phyloP scores from a whole-genome alignment of 1,140 invertebrate genomes.

The Cheumatopsyche charites region DNA sequence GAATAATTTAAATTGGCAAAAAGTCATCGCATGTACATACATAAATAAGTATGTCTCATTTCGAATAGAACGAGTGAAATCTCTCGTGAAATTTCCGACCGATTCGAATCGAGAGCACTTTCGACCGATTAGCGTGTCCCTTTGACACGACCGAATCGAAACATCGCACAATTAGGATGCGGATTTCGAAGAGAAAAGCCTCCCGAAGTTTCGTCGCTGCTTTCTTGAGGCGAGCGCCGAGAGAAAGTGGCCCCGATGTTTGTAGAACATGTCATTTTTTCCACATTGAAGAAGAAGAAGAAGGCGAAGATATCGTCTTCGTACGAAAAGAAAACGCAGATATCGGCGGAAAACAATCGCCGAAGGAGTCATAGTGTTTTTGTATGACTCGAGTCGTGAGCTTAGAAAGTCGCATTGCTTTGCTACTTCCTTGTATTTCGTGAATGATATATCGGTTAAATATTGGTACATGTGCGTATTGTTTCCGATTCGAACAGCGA shows the following conservation, averaged over 20 bases:
- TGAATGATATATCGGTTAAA: too few species aligned
- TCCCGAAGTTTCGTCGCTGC: background rate
- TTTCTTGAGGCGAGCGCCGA: background rate
- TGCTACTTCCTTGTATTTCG: too few species aligned
- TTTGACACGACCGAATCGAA: too few species aligned
- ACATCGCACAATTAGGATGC: too few species aligned
- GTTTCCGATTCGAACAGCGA: too few species aligned
- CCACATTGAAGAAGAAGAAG: background rate
- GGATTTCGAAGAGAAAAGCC: background rate
- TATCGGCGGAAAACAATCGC: constrained; percentile 17
- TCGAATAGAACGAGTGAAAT: background rate
- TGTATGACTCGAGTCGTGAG: background rate
- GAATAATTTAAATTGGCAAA: too few species aligned
- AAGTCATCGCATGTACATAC: background rate
- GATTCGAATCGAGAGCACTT: too few species aligned
- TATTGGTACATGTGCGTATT: too few species aligned
- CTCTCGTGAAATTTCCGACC: too few species aligned
- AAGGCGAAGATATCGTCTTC: background rate
- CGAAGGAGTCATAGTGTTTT: background rate
- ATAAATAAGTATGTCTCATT: background rate
- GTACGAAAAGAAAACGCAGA: constrained; percentile 10
- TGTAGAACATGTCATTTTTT: constrained; percentile 35
- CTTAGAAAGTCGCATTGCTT: background rate
- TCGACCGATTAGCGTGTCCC: too few species aligned
- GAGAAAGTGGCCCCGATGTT: constrained; percentile 31